A percentile compares a stretch with the other conserved stretches of the same genome.
These are phyloP conservation scores for Cybosia mesomella DNA, from an alignment of 2,888 invertebrate genomes.

Conservation along the genomic window DNA sequence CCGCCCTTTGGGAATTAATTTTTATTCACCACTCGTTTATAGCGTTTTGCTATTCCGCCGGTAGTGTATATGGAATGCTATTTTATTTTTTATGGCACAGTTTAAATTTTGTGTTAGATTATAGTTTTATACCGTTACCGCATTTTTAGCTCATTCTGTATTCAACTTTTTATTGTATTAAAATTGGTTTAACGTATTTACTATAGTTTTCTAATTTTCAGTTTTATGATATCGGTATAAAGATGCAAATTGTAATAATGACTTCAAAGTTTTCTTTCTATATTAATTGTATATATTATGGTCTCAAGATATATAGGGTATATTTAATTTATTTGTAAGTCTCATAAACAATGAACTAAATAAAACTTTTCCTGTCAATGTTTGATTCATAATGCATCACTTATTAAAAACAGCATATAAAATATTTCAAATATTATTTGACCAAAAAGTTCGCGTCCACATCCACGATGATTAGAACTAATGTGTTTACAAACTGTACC, in stretches of 20 bases:
- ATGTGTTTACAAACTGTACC: too few species aligned
- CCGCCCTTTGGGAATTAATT: conserved; percentile 56
- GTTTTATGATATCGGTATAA: background rate
- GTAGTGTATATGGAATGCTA: conserved; percentile 26
- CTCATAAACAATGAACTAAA: too few species aligned
- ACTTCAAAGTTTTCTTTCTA: too few species aligned
- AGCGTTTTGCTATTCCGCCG: conserved; percentile 42
- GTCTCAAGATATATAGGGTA: too few species aligned
- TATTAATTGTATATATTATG: too few species aligned
- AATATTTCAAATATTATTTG: too few species aligned
- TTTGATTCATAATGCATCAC: too few species aligned
- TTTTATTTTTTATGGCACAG: conserved; percentile 21
- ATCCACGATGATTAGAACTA: too few species aligned
- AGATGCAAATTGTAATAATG: background rate
- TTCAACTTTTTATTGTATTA: background rate
- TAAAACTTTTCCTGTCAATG: too few species aligned
- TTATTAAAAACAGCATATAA: too few species aligned
- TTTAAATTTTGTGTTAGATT: conserved; percentile 21
- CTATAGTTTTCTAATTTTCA: background rate
- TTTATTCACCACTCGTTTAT: conserved; percentile 58
- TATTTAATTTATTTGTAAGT: too few species aligned
- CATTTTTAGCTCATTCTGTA: conserved; percentile 6
- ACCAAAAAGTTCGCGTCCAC: too few species aligned
- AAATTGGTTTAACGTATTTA: background rate
- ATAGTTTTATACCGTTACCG: conserved; percentile 9